Base-by-base conservation (phyloP, 1,140 invertebrate species). In the Calliphora vicina region DNA sequence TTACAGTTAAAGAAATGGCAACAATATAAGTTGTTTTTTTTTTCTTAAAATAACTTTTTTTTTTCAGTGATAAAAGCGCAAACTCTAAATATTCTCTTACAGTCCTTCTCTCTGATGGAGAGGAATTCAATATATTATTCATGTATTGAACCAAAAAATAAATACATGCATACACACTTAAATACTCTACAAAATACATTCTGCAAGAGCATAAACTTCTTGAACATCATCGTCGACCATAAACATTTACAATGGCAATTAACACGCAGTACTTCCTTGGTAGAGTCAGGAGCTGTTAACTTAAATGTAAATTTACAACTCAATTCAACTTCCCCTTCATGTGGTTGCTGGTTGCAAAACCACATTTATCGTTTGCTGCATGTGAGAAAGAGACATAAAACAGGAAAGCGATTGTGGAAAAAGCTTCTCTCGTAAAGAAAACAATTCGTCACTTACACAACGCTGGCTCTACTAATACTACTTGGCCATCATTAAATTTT, bases 201-300 rank as follows among this genome's bases (percentile, higher is more conserved):
- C n/a, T n/a, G n/a, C n/a, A n/a, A n/a, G 50, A n/a, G n/a, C n/a
- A 17, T 57, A 57, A 57, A 57, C 50, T 57, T 57, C 50, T 57
- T 57, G n/a, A 43, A 23, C 20, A 23, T 23, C 23, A 78, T 2
- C 35, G 35, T 17, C n/a, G n/a, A 43, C 35, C 35, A 78, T 43
- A 78, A 78, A 45, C 74, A 20, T 76, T 76, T 76, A 76, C 29
- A 76, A 76, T 42, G 29, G 35, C 73, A 76, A 76, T 76, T 76
- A 76, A 76, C 73, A 76, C 27, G 73, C 35, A 73, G 71, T 23
- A 27, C 23, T 50, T 50, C 13, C 45, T 25, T 73, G 71, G 35
- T 35, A 35, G 35, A 35, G 35, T 35, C 35, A 35, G 35, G 35
- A 35, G 35, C 10, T 35, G 6, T 35, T 35, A 35, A 35, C 35